Base-by-base conservation (phyloP, 2,888 invertebrate genomes). In the Hirtodrosophila trivittata region DNA sequence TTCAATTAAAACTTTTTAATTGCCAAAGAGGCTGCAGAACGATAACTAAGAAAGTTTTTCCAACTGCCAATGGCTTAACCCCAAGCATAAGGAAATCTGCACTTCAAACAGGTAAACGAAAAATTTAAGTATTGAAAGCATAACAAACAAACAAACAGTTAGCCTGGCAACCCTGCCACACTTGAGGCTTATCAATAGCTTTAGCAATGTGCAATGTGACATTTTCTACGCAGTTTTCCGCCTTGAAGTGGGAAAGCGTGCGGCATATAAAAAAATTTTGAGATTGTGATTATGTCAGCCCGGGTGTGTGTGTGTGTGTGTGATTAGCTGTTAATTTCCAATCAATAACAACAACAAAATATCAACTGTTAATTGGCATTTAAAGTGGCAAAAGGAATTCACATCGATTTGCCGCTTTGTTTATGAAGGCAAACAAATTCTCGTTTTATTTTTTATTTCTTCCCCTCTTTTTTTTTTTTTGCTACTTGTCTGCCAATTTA, bases 1-100 rank as follows among this genome's bases (percentile, higher is more conserved):
- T 77, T 80, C 77, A 83, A 77, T 77, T 77, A 77, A 77, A 77
- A 77, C 16, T 77, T 77, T 21, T 77, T 80, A 84, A 77, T 84
- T 83, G 66, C 64, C 41, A 65, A 45, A 49, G 49, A 32, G 18
- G 5, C 16, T 33, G 33, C 10, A 32, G 3, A 32, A 21, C 2
- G 18, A 21, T 21, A 21, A 21, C 18, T 21, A 21, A 21, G 5
- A 21, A 21, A 21, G 3, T 21, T 21, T 21, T 21, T 21, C 5
- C 18, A 21, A 21, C 5, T 21, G 5, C 18, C 18, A 21, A 21
- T 21, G 5, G 18, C 18, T 21, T 21, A 3, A 5, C 3, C 18
- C 18, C 2, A 21, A 21, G 3, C 5, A 21, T 21, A 5, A 21
- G 5, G 5, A 21, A 21, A 21, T 3, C 18, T 3, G 2, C 5